Evolutionary conservation across 2,797 vertebrate species (phyloP), one percentile per base, ranked within the genome.

Genomic region (Lemur catta): DNA sequence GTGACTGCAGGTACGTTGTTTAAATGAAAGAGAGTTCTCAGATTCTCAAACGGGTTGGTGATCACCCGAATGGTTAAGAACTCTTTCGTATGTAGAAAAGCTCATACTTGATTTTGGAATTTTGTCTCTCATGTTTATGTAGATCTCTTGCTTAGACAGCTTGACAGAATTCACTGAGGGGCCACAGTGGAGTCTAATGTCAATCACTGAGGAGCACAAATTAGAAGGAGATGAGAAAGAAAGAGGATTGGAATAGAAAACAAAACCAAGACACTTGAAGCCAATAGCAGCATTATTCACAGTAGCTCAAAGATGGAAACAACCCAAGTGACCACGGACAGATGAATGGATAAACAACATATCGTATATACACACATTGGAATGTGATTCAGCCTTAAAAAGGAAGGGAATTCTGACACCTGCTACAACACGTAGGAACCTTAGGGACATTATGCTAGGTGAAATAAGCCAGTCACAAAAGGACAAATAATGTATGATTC

Each of bases 381-480:
- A 41, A 79, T 52, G 38, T 43, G 55, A 28, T 41, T 69, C 17
- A 22, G 30, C 35, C 33, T n/a, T 59, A n/a, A 78, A 57, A 43
- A 43, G 76, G 61, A 52, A 65, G 38, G 59, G 50, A 22, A 85
- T 43, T 71, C n/a, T 41, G 41, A 95, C n/a, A 22, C 18, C 35
- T 24, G 2, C 10, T 9, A 8, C 22, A 57, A 30, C 9, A 3
- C 6, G 4, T 7, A n/a, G 7, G 10, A 10, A 59, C 10, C 28
- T 17, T n/a, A 55, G 61, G 6, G 78, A 48, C 26, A 8, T 18
- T 43, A 35, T 7, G 14, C 2, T 41, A 20, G 94, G 48, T 55
- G 35, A 76, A 69, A 52, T 35, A 52, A 90, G 22, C 13, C 43
- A 50, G 38, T 41, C 12, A 41, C 17, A 10, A 24, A 90, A 72